Evolutionary conservation across 2,888 invertebrate species (phyloP), one percentile per base, ranked within the genome.

Genomic region (Chironomus tentans): DNA sequence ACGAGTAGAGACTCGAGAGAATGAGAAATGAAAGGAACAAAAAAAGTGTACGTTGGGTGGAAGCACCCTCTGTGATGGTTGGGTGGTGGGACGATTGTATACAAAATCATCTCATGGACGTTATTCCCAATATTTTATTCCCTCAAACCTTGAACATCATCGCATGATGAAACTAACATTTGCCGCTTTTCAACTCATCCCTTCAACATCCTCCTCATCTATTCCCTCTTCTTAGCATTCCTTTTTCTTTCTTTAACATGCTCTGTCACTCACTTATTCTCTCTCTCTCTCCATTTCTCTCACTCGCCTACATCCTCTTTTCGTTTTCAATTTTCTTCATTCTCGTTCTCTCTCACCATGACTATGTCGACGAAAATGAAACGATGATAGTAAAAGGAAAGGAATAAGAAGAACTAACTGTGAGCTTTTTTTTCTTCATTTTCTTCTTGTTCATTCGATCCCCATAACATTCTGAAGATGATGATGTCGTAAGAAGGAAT

Each of bases 41-140:
- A 38, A 38, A 38, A 38, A 38, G 4, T 28, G 28, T 28, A 38
- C 7, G 10, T 38, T 38, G 38, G 38, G 10, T 38, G 28, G 4
- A 28, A 10, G 38, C 56, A 7, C n/a, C 56, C 56, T 56, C 15
- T 56, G 56, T 56, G 56, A 18, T 38, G 56, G 15, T 56, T 50
- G 56, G 56, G 56, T 18, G 7, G 56, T 15, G 7, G 56, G 6
- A 56, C 15, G 28, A 28, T 18, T 18, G 56, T 18, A 18, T 15
- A 56, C 56, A 68, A 74, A 28, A 71, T 72, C 72, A 61, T 72
- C 56, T 61, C 72, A 72, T 56, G 56, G 56, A 56, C 18, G n/a
- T 18, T 56, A 56, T 18, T 56, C 56, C n/a, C 15, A 15, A 15
- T 18, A 56, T 56, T 56, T 18, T 38, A 38, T 50, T 50, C 50